Percentiles rank a stretch among this genome's conserved stretches.
These are phyloP conservation scores for Hypocryptadius cinnamomeus DNA, from an alignment of 2,113 vertebrate genomes.

Conservation along the genomic window DNA sequence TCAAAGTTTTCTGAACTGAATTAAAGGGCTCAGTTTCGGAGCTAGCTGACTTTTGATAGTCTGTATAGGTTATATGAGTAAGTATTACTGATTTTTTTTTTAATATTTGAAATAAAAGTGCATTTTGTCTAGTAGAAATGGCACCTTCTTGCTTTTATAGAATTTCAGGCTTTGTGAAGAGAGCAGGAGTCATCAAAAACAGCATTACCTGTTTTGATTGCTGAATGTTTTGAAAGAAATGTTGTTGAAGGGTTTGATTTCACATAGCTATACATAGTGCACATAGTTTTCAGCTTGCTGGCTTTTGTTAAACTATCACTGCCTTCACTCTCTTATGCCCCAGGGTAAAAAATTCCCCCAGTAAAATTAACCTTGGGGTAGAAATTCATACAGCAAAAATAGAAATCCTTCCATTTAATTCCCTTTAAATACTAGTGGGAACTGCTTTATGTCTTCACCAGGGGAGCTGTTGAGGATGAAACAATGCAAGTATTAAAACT, in stretches of 20 bases:
- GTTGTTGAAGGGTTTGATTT: not conserved
- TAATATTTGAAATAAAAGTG: not conserved
- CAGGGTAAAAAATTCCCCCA: not conserved
- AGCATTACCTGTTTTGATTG: not conserved
- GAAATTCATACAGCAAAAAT: not conserved
- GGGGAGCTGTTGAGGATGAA: not conserved
- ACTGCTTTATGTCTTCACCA: not conserved
- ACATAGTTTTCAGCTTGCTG: not conserved
- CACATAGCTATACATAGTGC: not conserved
- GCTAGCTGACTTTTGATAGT: not conserved
- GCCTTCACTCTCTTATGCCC: not conserved
- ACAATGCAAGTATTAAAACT: not conserved
- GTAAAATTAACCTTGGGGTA: not conserved
- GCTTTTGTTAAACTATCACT: not conserved
- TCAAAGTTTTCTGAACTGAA: not conserved
- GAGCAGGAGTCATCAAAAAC: not conserved
- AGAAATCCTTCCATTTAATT: not conserved
- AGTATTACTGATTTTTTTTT: not conserved
- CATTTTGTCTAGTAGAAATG: not conserved
- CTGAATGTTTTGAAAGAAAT: not conserved
- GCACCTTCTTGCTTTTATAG: not conserved
- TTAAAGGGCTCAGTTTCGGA: not conserved
- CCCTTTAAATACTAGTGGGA: not conserved
- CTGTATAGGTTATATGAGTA: not conserved
- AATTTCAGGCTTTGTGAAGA: not conserved